Evolutionary conservation across 1,140 invertebrate species (phyloP), one percentile per base, ranked within the genome.

Genomic region (Patella vulgata): DNA sequence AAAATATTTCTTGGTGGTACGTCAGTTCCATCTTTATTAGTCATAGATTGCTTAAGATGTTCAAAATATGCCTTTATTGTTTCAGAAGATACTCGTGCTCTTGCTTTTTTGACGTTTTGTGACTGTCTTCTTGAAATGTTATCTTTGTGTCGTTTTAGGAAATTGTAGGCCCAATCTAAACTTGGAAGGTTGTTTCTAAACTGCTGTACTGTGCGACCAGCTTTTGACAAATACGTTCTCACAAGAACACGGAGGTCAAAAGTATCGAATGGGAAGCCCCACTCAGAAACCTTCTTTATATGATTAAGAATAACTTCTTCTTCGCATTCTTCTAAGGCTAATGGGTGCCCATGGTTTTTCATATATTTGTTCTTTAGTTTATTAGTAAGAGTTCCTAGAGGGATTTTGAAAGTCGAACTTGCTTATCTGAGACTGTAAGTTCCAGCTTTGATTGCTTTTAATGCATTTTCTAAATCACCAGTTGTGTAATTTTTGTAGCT

Each of bases 241-340:
- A 56, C 53, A 5, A 56, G 30, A 28, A 56, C 8, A n/a, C 33
- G 17, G 5, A 56, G 9, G n/a, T 56, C 53, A 11, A 36, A 17
- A n/a, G 39, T 42, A 40, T 12, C 25, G 23, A 56, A 56, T 19
- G 53, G 53, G 23, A 56, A 56, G 43, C 53, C 39, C 53, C 53
- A 56, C n/a, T 12, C 33, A 19, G 53, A 19, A n/a, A 56, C 8
- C 12, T n/a, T 23, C n/a, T 8, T 12, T 17, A 56, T 6, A 42
- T 56, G 36, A 17, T 42, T 36, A 8, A 56, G n/a, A 6, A 42
- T 14, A 8, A n/a, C 19, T 40, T 8, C 27, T 27, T 42, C 53
- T 40, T 56, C 53, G 14, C 17, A n/a, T n/a, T 39, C 31, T 5
- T 11, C n/a, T 19, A 56, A 42, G 27, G 53, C 31, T 12, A 36